Percentiles rank a stretch among this genome's conserved stretches.
Conservation (phyloP, 1,140 invertebrate genomes). For the Pseudachorutes palmiensis region DNA sequence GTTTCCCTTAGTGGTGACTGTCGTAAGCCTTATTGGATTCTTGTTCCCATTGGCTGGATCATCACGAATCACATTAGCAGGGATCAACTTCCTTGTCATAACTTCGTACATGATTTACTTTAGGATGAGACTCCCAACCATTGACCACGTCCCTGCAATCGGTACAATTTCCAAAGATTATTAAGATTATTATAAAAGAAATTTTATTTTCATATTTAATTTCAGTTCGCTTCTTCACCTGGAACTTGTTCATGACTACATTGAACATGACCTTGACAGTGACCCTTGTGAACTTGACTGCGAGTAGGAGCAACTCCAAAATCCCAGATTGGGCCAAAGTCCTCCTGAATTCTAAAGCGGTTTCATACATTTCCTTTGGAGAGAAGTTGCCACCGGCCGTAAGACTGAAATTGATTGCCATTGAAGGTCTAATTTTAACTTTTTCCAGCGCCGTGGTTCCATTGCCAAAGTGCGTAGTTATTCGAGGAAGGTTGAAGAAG, state of each 20-base stretch:
- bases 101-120: conserved; percentile 30
- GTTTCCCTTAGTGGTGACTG: conserved; percentile 26
- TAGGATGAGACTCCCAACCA: conserved; percentile 25
- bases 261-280: conserved; percentile 21
- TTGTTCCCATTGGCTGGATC: conserved; percentile 20
- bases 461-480: background rate
- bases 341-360: background rate
- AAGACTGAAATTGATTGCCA: background rate
- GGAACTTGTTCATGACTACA: conserved; percentile 29
- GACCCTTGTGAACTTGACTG: conserved; percentile 13
- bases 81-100: conserved; percentile 27
- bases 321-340: conserved; percentile 10
- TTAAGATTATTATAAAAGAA: too few species aligned
- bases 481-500: background rate
- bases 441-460: background rate
- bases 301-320: background rate
- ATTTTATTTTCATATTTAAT: too few species aligned
- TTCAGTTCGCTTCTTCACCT: conserved; percentile 29
- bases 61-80: conserved; percentile 24
- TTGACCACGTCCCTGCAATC: conserved; percentile 31
- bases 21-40: conserved; percentile 26
- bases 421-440: background rate
- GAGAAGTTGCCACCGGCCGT: background rate
- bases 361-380: background rate
- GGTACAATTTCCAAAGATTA: too few species aligned